phyloP scores from a whole-genome alignment of 2,113 vertebrate species.

The Neogale vison region DNA sequence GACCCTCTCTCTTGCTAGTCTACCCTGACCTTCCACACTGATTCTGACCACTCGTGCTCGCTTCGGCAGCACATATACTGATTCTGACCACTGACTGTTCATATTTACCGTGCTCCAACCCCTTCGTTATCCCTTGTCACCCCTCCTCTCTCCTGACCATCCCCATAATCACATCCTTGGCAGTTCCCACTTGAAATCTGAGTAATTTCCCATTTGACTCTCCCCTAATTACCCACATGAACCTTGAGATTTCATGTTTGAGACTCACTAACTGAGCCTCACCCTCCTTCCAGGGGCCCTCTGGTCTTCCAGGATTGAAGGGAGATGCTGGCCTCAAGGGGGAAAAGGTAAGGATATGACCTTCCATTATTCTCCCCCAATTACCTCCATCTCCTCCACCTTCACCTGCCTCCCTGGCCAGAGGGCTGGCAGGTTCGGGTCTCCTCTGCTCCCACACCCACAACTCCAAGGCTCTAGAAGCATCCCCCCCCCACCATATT shows the following conservation, averaged over 20 bases:
- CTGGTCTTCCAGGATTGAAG: slow-evolving; percentile 92
- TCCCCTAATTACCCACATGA: too few relatives aligned
- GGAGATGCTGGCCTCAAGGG: slow-evolving; percentile 92
- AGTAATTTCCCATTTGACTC: neutral
- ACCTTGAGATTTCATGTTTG: neutral
- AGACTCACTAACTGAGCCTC: neutral
- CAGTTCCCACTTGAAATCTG: neutral
- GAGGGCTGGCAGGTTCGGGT: neutral
- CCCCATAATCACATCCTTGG: neutral
- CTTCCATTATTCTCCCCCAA: rapidly evolving
- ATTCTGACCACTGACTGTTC: neutral
- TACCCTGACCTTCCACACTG: neutral
- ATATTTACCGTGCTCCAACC: neutral
- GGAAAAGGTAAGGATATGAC: slow-evolving; percentile 88
- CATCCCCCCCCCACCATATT: rapidly evolving
- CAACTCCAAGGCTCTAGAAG: neutral
- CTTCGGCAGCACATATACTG: too few relatives aligned
- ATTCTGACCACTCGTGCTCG: too few relatives aligned
- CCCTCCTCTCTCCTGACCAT: neutral
- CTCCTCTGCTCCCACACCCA: neutral
- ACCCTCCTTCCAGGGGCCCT: slow-evolving; percentile 87
- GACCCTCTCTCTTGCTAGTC: neutral
- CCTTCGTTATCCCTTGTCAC: neutral
- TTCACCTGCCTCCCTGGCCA: neutral
- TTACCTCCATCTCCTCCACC: neutral